These are phyloP conservation scores for Tetramorium simillimum DNA, from an alignment of 1,140 invertebrate genomes.

Conservation along the genomic window DNA sequence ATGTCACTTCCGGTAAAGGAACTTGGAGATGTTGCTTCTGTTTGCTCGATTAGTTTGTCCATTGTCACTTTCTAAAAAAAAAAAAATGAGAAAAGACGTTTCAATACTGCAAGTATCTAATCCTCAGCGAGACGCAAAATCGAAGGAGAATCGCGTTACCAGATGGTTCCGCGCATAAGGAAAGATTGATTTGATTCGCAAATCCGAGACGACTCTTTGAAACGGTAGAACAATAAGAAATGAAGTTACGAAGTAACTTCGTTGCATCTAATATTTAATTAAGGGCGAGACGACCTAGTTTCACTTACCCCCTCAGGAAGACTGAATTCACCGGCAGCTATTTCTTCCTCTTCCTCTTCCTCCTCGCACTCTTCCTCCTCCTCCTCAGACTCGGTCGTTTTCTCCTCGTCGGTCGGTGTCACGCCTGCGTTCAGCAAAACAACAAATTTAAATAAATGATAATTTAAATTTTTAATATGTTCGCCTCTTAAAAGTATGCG, in stretches of 20 bases:
- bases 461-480: background rate
- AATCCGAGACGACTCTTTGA: constrained; percentile 33
- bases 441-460: constrained; percentile 12
- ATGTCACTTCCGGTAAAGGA: constrained; percentile 71
- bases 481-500: background rate
- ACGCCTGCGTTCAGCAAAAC: constrained; percentile 75
- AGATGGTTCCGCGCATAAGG: constrained; percentile 16
- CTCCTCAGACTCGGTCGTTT: constrained; percentile 15
- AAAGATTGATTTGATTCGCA: background rate
- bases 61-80: constrained; percentile 33
- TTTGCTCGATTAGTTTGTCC: constrained; percentile 57
- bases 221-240: background rate
- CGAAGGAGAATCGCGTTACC: constrained; percentile 17
- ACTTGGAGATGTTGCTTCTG: constrained; percentile 74
- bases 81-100: background rate
- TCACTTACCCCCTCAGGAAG: constrained; percentile 72
- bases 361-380: constrained; percentile 86
- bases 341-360: constrained; percentile 79
- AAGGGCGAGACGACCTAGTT: constrained; percentile 13
- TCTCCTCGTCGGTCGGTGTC: background rate
- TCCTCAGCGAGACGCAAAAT: constrained; percentile 7
- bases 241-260: constrained; percentile 27
- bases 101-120: background rate
- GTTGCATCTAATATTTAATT: constrained; percentile 44
- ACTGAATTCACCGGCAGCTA: constrained; percentile 76